Evolutionary conservation across 2,888 invertebrate species (phyloP), one percentile per base, ranked within the genome.

Genomic region (Hyles lineata): DNA sequence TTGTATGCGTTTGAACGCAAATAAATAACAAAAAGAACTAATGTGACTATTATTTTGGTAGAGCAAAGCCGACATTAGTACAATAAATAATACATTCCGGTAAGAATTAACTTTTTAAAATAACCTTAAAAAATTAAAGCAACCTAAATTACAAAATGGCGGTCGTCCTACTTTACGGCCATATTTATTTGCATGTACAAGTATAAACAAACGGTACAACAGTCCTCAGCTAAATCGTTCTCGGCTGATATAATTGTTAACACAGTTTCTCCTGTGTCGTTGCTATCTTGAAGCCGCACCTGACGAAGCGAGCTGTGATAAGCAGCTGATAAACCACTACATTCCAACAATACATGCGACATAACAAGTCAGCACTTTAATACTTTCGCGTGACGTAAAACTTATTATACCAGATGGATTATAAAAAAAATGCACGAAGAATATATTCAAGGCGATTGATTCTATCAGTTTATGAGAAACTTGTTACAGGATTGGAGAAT

Each of bases 261-360:
- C 62, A 73, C 60, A 70, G 29, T 73, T 73, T 73, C 73, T 21
- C 61, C 52, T 25, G 70, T 63, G 58, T 62, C 29, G 58, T 7
- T 23, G 52, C 55, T 73, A 73, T 73, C 73, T 61, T 58, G 55
- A 62, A 74, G 79, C 82, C 83, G 75, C 82, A 82, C 86, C 85
- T 85, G 82, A 79, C 76, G 80, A 77, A 73, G 73, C 76, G 73
- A 74, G 74, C 71, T 60, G 61, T 77, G 86, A 85, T 86, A 86
- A 80, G 72, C 74, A 21, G 9, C 74, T 72, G 83, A 83, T 84
- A 81, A 78, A 72, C 74, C 70, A 62, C 23, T 69, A 74, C 74
- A 78, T 82, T 81, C 81, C 76, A 75, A 72, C 76, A 83, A 82
- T 74, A 73, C 69, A 75, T 73, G 70, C 73, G 71, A 23, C 63